Conservation (phyloP, 30 jellyfish, hydroid and myxozoan genomes). For the Sanderia malayensis region DNA sequence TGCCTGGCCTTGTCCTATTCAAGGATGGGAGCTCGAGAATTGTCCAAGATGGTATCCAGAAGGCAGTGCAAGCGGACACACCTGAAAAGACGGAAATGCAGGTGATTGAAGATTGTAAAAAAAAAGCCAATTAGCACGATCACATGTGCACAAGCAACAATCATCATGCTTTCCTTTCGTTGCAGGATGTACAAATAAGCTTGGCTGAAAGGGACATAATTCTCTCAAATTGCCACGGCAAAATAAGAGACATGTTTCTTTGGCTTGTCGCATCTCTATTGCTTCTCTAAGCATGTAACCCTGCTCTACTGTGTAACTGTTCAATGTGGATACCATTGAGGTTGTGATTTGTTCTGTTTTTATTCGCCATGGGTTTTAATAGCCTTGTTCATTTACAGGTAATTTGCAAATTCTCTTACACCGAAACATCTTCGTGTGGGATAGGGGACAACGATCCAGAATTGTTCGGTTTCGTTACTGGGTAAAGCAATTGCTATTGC, state of each 20-base stretch:
- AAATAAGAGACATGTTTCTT: background rate
- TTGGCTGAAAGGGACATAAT: slow-evolving; percentile 87
- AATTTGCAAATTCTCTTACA: slow-evolving; percentile 64
- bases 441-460: slow-evolving; percentile 64
- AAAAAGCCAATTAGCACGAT: too few relatives aligned
- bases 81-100: background rate
- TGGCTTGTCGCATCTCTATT: background rate
- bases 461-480: slow-evolving; percentile 77
- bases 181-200: slow-evolving; percentile 36
- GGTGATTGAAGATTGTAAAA: too few relatives aligned
- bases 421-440: slow-evolving; percentile 92
- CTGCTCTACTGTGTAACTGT: background rate
- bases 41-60: slow-evolving; percentile 82
- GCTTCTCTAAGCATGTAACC: background rate
- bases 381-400: slow-evolving; percentile 28
- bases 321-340: too few relatives aligned
- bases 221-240: background rate
- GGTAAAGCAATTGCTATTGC: slow-evolving; percentile 39
- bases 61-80: slow-evolving; percentile 28
- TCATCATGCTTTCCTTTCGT: background rate
- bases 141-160: background rate
- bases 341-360: too few relatives aligned
- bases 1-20: background rate
- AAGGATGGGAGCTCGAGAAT: slow-evolving; percentile 87
- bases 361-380: too few relatives aligned